Evolutionary conservation across 2,113 vertebrate genomes (phyloP).

Genomic region (Cololabis saira): DNA sequence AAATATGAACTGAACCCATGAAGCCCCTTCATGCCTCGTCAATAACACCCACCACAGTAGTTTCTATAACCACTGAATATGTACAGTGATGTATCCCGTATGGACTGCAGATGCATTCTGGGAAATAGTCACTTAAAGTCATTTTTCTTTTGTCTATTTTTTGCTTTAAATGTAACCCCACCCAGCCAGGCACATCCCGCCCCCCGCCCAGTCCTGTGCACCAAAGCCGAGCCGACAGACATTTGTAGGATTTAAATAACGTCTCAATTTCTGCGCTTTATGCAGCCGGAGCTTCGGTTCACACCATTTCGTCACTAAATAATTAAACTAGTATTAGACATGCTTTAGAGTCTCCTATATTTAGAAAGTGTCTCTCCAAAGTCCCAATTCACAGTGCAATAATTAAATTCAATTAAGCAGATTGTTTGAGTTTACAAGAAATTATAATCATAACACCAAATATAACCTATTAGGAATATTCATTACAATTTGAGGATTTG

Average conservation of each 20-base stretch:
- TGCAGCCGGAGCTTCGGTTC: conserved; percentile 28
- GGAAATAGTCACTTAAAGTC: too few species aligned
- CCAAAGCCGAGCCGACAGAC: conserved; percentile 17
- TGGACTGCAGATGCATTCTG: too few species aligned
- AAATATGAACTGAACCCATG: neutral
- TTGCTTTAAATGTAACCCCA: conserved; percentile 5
- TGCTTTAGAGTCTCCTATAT: conserved; percentile 60
- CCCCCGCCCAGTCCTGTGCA: neutral
- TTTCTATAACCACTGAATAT: neutral
- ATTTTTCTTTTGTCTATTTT: too few species aligned
- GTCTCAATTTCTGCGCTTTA: conserved; percentile 31
- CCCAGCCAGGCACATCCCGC: neutral
- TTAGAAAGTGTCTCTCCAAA: conserved; percentile 47
- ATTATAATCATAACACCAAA: conserved; percentile 26
- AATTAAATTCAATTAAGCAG: conserved; percentile 46
- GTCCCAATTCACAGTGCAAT: conserved; percentile 32
- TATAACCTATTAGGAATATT: conserved; percentile 42
- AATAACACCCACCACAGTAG: neutral
- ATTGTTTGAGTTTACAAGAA: conserved; percentile 28
- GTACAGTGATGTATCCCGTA: too few species aligned
- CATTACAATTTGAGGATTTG: conserved; percentile 35
- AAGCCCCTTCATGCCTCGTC: neutral
- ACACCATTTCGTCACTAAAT: conserved; percentile 43
- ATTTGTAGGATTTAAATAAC: conserved; percentile 49
- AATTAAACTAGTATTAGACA: conserved; percentile 58